Evolutionary conservation across 2,888 invertebrate species (phyloP).

Genomic region (Tanytarsus gracilentus): DNA sequence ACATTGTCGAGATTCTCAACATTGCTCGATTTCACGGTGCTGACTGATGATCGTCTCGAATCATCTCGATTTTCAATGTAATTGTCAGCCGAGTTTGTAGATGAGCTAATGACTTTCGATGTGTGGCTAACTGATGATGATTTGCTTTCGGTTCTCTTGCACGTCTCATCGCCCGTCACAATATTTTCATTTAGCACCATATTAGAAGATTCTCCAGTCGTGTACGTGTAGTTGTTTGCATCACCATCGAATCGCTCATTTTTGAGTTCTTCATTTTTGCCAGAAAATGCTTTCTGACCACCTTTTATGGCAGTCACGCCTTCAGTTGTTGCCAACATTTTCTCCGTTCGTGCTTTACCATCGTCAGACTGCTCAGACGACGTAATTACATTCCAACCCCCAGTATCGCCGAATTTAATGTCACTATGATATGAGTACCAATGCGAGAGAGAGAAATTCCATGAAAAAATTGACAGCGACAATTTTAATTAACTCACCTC

Average conservation of each 20-base stretch:
- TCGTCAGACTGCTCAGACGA: constrained; percentile 54
- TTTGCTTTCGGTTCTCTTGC: constrained; percentile 42
- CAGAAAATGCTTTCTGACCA: constrained; percentile 56
- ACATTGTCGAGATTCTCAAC: constrained; percentile 2
- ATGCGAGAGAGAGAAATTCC: not conserved
- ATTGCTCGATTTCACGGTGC: not conserved
- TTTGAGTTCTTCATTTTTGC: constrained; percentile 52
- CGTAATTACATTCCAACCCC: constrained; percentile 60
- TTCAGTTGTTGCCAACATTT: constrained; percentile 54
- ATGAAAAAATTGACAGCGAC: not conserved
- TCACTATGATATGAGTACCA: not conserved
- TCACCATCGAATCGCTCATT: constrained; percentile 48
- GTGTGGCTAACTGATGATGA: constrained; percentile 39
- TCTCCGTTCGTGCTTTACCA: constrained; percentile 53
- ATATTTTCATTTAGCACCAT: constrained; percentile 47
- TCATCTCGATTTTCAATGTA: not conserved
- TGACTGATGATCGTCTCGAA: constrained; percentile 5
- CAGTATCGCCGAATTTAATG: constrained; percentile 37
- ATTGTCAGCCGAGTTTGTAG: not conserved
- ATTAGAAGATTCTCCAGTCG: constrained; percentile 44
- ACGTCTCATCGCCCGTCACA: constrained; percentile 46
- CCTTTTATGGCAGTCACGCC: constrained; percentile 56
- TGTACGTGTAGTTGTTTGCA: constrained; percentile 47
- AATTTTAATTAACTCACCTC: constrained; percentile 43
- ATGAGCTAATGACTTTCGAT: constrained; percentile 29